Conservation (phyloP, 2,888 invertebrate species). For the Aspidiotus destructor region DNA sequence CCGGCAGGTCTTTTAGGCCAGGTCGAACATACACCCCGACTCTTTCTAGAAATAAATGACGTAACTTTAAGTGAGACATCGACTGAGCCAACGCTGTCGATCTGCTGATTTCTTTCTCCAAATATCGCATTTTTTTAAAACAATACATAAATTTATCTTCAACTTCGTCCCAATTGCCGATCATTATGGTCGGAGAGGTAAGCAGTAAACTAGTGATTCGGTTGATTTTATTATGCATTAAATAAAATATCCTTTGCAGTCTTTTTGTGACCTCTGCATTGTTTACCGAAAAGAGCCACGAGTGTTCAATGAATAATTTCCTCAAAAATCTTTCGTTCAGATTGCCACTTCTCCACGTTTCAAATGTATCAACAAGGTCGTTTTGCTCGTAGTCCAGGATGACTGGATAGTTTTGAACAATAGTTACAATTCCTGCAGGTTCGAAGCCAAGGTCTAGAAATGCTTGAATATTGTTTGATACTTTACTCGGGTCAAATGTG, state of each 20-base stretch:
- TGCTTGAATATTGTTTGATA: not conserved
- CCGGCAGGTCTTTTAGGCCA: constrained; percentile 19
- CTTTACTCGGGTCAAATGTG: constrained; percentile 3
- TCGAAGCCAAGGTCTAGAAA: constrained; percentile 11
- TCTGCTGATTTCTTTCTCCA: constrained; percentile 17
- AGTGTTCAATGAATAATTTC: constrained; percentile 10
- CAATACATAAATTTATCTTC: constrained; percentile 22
- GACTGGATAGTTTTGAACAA: constrained; percentile 20
- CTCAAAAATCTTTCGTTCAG: constrained; percentile 18
- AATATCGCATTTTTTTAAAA: constrained; percentile 15
- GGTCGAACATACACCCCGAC: constrained; percentile 26
- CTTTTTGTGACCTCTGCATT: constrained; percentile 5
- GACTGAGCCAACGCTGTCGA: constrained; percentile 18
- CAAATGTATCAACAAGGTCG: constrained; percentile 11
- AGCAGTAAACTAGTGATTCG: constrained; percentile 12
- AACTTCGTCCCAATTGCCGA: constrained; percentile 12
- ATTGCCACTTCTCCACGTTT: constrained; percentile 4
- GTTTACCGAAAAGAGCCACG: constrained; percentile 14
- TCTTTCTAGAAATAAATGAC: constrained; percentile 22
- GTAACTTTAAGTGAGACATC: constrained; percentile 10
- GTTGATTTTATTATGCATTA: constrained; percentile 16
- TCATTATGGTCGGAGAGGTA: constrained; percentile 11
- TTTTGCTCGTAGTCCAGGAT: not conserved
- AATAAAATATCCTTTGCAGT: constrained; percentile 5
- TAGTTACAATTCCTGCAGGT: not conserved